A percentile compares a stretch with the other conserved stretches of the same genome.
Evolutionary conservation across 2,888 invertebrate species (phyloP).

Genomic region (Mythimna pallens): DNA sequence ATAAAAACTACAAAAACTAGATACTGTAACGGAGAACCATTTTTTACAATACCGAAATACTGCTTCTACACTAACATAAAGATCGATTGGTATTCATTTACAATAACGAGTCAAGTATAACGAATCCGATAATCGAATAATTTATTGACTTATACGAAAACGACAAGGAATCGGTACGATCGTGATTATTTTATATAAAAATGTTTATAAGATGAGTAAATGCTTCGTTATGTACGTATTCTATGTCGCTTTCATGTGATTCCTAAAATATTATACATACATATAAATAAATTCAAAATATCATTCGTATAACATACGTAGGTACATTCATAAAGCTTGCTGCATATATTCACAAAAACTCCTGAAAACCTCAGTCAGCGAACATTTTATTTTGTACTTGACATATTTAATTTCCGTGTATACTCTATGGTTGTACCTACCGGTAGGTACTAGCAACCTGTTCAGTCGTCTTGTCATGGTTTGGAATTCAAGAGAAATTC

Average conservation of each 20-base stretch:
- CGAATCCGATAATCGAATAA: constrained; percentile 77
- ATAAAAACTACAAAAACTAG: constrained; percentile 85
- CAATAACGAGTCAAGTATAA: constrained; percentile 79
- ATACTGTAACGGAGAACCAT: constrained; percentile 82
- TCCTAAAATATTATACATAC: constrained; percentile 78
- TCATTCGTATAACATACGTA: constrained; percentile 80
- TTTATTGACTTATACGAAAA: constrained; percentile 80
- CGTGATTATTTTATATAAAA: constrained; percentile 67
- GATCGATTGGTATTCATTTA: constrained; percentile 82
- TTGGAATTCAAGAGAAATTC: constrained; percentile 49
- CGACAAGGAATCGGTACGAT: constrained; percentile 76
- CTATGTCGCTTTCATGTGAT: constrained; percentile 78
- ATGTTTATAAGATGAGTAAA: constrained; percentile 75
- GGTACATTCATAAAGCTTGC: constrained; percentile 84
- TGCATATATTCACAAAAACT: constrained; percentile 76
- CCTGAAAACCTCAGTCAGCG: constrained; percentile 72
- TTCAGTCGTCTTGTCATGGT: constrained; percentile 32
- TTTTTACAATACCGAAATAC: constrained; percentile 86
- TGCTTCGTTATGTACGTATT: constrained; percentile 76
- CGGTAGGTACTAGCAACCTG: constrained; percentile 20
- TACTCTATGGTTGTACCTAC: constrained; percentile 24
- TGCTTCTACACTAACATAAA: constrained; percentile 84
- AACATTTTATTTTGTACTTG: constrained; percentile 62
- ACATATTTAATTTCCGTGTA: constrained; percentile 26
- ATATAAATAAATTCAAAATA: constrained; percentile 83